A percentile compares a stretch with the other conserved stretches of the same genome.
These are phyloP conservation scores for Crossocerus cetratus DNA, from an alignment of 2,888 invertebrate genomes.

Conservation along the genomic window DNA sequence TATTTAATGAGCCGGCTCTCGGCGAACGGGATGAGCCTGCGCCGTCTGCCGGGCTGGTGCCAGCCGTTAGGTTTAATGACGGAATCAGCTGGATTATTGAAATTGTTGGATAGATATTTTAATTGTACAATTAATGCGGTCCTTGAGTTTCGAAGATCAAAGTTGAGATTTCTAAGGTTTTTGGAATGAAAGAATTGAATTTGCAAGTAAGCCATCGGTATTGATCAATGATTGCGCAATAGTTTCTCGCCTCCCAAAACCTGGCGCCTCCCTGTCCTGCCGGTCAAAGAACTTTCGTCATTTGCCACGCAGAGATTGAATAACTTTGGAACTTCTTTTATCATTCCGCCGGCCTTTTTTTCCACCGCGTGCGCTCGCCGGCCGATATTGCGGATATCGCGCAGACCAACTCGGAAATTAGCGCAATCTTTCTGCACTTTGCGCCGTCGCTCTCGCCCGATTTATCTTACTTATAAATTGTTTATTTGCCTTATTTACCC, in stretches of 20 bases:
- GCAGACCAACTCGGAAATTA: slow-evolving; percentile 42
- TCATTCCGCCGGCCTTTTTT: slow-evolving; percentile 26
- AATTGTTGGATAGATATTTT: no score
- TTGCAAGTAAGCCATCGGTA: no score
- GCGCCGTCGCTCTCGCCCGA: background rate
- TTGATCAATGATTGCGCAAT: slow-evolving; percentile 29
- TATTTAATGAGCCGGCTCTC: no score
- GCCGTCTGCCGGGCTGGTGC: no score
- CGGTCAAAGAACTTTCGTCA: slow-evolving; percentile 46
- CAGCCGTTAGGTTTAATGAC: no score
- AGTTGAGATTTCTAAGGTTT: no score
- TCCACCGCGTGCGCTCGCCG: slow-evolving; percentile 8
- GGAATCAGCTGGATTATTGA: no score
- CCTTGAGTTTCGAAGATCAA: no score
- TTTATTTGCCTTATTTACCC: no score
- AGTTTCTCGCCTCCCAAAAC: slow-evolving; percentile 29
- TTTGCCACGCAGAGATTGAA: slow-evolving; percentile 48
- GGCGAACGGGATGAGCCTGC: no score
- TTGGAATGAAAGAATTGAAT: no score
- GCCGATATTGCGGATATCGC: slow-evolving; percentile 45
- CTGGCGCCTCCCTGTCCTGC: slow-evolving; percentile 12
- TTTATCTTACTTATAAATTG: background rate
- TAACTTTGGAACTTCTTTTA: slow-evolving; percentile 49
- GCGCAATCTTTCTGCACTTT: slow-evolving; percentile 41
- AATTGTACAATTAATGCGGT: no score